A percentile compares a stretch with the other conserved stretches of the same genome.
Conservation (phyloP, 2,797 vertebrate species). For the Tenualosa thibaudeaui region DNA sequence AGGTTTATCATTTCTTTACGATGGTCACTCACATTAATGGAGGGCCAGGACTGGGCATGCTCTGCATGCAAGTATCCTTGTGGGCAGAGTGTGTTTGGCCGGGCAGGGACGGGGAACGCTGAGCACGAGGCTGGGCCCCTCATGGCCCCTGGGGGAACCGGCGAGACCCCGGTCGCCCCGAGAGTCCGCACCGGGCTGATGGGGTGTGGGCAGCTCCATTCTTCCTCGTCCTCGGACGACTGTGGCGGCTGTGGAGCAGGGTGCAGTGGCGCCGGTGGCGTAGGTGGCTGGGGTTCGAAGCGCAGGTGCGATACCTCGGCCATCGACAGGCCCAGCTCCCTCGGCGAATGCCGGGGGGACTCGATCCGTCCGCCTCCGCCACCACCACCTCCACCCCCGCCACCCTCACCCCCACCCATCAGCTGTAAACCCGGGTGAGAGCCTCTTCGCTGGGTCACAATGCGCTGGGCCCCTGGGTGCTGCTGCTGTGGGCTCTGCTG, state of each 20-base stretch:
- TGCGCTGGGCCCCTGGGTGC: slow-evolving; percentile 67
- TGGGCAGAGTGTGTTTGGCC: slow-evolving; percentile 74
- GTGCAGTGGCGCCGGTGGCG: slow-evolving; percentile 75
- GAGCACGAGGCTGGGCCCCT: slow-evolving; percentile 92
- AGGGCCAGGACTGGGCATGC: slow-evolving; percentile 97
- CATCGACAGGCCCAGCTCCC: slow-evolving; percentile 79
- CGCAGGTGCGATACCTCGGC: slow-evolving; percentile 86
- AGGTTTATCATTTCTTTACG: background rate
- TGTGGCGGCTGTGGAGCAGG: slow-evolving; percentile 70
- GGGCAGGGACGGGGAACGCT: slow-evolving; percentile 84
- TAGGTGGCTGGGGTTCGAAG: slow-evolving; percentile 81
- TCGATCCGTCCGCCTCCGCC: slow-evolving; percentile 69
- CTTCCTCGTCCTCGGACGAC: slow-evolving; percentile 92
- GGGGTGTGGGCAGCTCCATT: slow-evolving; percentile 89
- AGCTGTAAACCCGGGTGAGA: slow-evolving; percentile 67
- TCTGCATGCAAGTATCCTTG: slow-evolving; percentile 86
- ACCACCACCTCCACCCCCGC: slow-evolving; percentile 65
- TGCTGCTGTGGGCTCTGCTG: slow-evolving; percentile 48
- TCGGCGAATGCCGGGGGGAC: slow-evolving; percentile 68
- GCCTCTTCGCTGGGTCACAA: slow-evolving; percentile 57
- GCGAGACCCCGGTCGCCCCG: slow-evolving; percentile 62
- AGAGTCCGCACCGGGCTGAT: slow-evolving; percentile 81
- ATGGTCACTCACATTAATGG: slow-evolving; percentile 87
- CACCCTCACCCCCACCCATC: slow-evolving; percentile 68
- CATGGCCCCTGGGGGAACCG: slow-evolving; percentile 71